A percentile compares a stretch with the other conserved stretches of the same genome.
These are phyloP conservation scores for Sebastes jordani DNA, from an alignment of 2,797 vertebrate species.

Conservation along the genomic window DNA sequence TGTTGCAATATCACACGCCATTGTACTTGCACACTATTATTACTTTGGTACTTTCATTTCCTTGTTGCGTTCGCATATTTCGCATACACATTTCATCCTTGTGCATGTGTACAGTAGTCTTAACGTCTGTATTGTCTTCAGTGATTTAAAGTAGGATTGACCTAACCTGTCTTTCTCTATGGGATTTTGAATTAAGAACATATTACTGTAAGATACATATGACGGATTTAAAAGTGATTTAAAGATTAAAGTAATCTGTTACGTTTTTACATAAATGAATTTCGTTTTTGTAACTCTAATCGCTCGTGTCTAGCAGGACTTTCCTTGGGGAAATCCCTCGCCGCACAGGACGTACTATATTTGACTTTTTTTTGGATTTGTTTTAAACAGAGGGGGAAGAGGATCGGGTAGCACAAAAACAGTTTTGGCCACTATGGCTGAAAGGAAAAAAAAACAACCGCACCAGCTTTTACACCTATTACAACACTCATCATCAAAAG, in stretches of 20 bases:
- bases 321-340: background rate
- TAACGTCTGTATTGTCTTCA: background rate
- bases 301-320: background rate
- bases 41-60: constrained; percentile 26
- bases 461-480: background rate
- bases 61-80: background rate
- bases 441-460: background rate
- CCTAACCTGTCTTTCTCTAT: background rate
- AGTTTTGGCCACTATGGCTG: background rate
- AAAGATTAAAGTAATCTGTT: constrained; percentile 18
- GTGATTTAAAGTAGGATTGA: constrained; percentile 21
- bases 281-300: background rate
- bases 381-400: background rate
- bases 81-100: background rate
- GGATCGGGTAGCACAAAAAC: background rate
- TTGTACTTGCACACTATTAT: constrained; percentile 22
- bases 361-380: background rate
- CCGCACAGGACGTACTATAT: background rate
- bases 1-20: constrained; percentile 43
- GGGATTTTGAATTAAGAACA: constrained; percentile 11
- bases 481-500: constrained; percentile 2
- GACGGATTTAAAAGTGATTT: constrained; percentile 28
- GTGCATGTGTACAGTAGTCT: too few species aligned
- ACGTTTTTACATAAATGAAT: background rate
- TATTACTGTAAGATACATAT: background rate